These are phyloP conservation scores for Battus philenor DNA, from an alignment of 1,140 invertebrate genomes.

Conservation along the genomic window DNA sequence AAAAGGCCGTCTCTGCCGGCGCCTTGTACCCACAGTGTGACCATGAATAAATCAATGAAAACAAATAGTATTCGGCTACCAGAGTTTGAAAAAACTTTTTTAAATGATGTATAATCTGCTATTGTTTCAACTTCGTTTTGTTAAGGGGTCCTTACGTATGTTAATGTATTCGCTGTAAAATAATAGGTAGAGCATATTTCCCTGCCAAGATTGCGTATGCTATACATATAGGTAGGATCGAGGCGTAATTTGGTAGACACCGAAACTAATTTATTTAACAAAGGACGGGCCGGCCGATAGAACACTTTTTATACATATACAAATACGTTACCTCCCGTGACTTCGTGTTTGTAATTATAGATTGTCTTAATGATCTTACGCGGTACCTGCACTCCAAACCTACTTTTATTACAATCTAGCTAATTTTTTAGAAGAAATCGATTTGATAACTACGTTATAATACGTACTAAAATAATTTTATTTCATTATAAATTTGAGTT, in stretches of 20 bases:
- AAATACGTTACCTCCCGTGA: constrained; percentile 64
- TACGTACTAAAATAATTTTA: too few relatives aligned
- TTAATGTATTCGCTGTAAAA: constrained; percentile 60
- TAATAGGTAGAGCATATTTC: constrained; percentile 72
- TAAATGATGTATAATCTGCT: constrained; percentile 52
- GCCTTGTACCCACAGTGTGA: constrained; percentile 56
- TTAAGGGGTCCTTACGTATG: constrained; percentile 52
- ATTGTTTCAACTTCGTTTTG: constrained; percentile 68
- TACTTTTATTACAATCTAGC: constrained; percentile 8
- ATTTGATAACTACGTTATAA: too few relatives aligned
- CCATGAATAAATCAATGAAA: constrained; percentile 76
- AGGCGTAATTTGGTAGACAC: constrained; percentile 77
- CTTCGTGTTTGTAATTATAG: constrained; percentile 51
- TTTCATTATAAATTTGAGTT: too few relatives aligned
- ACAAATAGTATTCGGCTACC: constrained; percentile 72
- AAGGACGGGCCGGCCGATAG: constrained; percentile 68
- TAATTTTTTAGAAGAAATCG: too few relatives aligned
- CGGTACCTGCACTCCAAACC: constrained; percentile 17
- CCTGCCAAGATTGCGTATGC: constrained; percentile 50
- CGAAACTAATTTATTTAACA: constrained; percentile 78
- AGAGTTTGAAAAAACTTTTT: constrained; percentile 67
- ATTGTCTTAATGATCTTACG: constrained; percentile 42
- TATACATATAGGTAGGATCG: constrained; percentile 64
- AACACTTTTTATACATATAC: constrained; percentile 67
- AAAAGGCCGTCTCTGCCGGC: constrained; percentile 59